These are phyloP conservation scores for Colletes gigas DNA, from an alignment of 1,140 invertebrate species.

Conservation along the genomic window DNA sequence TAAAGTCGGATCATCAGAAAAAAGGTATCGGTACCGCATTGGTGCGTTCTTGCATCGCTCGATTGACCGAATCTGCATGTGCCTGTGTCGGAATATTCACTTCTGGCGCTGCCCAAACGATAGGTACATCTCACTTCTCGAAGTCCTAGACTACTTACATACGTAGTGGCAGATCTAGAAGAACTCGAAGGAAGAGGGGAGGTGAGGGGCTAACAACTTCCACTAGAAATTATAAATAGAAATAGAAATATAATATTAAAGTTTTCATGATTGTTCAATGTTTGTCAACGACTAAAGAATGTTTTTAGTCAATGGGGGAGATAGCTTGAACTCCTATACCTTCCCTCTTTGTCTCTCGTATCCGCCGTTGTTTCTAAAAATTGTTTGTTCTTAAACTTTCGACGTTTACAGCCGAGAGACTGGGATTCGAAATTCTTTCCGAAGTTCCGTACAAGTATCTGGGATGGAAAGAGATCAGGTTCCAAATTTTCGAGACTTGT, in stretches of 20 bases:
- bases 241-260: too few relatives aligned
- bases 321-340: too few relatives aligned
- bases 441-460: conserved; percentile 38
- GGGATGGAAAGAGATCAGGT: not conserved
- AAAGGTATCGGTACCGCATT: conserved; percentile 56
- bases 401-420: conserved; percentile 32
- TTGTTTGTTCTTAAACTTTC: not conserved
- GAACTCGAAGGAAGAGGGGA: too few relatives aligned
- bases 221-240: too few relatives aligned
- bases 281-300: too few relatives aligned
- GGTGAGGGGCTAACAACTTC: too few relatives aligned
- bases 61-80: not conserved
- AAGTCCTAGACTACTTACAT: too few relatives aligned
- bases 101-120: conserved; percentile 35
- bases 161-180: too few relatives aligned
- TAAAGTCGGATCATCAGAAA: conserved; percentile 21
- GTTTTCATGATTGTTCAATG: too few relatives aligned
- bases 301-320: too few relatives aligned
- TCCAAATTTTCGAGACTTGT: conserved; percentile 11
- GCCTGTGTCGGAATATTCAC: conserved; percentile 55
- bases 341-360: too few relatives aligned
- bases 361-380: not conserved
- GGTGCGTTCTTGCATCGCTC: conserved; percentile 45
- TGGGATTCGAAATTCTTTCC: conserved; percentile 43
- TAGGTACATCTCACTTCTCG: conserved; percentile 32